Evolutionary conservation across 2,113 vertebrate genomes (phyloP).

Genomic region (Andinoacara biseriatus): DNA sequence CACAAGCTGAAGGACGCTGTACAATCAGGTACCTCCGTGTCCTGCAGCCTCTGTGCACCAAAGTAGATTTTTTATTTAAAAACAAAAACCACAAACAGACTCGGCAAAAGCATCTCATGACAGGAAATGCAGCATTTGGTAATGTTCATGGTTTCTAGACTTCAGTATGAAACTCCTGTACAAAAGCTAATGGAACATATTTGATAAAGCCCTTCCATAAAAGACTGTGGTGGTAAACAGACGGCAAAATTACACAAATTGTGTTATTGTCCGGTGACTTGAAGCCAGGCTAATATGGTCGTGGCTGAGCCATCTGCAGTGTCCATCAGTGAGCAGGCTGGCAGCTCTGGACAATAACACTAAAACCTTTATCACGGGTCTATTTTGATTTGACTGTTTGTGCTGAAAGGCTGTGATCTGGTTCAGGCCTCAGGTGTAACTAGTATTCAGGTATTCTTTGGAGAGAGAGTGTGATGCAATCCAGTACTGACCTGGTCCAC

Average conservation of each 20-base stretch:
- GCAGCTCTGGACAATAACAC: not conserved
- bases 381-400: not conserved
- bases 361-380: not conserved
- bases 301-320: not conserved
- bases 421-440: not conserved
- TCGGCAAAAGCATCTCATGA: too few relatives aligned
- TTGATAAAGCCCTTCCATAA: not conserved
- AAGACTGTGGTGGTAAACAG: too few relatives aligned
- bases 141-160: not conserved
- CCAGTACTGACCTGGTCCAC: slow-evolving; percentile 90
- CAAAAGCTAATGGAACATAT: not conserved
- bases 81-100: not conserved
- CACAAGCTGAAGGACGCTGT: not conserved
- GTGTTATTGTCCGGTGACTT: too few relatives aligned
- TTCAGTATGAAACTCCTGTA: too few relatives aligned
- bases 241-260: too few relatives aligned
- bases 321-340: not conserved
- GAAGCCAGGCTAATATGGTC: not conserved
- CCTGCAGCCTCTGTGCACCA: fast-evolving
- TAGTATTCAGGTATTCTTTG: not conserved
- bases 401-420: not conserved
- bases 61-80: not conserved
- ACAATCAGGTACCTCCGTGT: not conserved
- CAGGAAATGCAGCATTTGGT: not conserved
- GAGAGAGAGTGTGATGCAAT: not conserved